A percentile compares a stretch with the other conserved stretches of the same genome.
Evolutionary conservation across 2,797 vertebrate species (phyloP).

Genomic region (Sebastes taczanowskii): DNA sequence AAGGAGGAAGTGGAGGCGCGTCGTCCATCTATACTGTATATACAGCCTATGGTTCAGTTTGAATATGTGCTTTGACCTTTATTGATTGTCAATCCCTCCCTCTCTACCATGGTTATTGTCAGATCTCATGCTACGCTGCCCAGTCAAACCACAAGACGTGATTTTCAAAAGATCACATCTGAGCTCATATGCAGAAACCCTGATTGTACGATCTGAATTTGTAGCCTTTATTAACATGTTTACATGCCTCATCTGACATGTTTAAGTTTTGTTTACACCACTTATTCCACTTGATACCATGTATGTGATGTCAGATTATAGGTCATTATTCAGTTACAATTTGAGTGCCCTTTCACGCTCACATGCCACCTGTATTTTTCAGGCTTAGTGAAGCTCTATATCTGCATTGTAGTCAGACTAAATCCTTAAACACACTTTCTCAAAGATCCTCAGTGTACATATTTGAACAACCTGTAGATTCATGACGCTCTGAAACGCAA

Average conservation of each 20-base stretch:
- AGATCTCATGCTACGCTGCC: neutral
- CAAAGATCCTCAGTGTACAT: neutral
- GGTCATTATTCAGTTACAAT: neutral
- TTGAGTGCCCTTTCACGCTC: neutral
- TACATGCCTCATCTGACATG: neutral
- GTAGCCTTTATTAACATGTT: neutral
- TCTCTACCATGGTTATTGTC: neutral
- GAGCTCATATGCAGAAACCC: neutral
- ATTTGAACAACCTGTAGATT: slow-evolving; percentile 17
- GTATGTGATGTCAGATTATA: neutral
- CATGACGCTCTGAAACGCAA: neutral
- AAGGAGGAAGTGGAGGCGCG: too few relatives aligned
- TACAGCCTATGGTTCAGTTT: neutral
- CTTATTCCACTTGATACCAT: neutral
- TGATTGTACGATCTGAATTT: neutral
- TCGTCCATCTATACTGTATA: too few relatives aligned
- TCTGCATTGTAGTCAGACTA: neutral
- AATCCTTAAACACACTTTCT: slow-evolving; percentile 1
- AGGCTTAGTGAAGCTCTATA: neutral
- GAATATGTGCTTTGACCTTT: neutral
- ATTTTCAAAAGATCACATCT: neutral
- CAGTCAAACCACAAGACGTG: slow-evolving; percentile 13
- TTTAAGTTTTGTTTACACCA: neutral
- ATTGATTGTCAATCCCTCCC: neutral
- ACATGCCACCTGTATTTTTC: neutral